Conservation (phyloP, 2,888 invertebrate genomes). For the Camptogramma bilineatum region DNA sequence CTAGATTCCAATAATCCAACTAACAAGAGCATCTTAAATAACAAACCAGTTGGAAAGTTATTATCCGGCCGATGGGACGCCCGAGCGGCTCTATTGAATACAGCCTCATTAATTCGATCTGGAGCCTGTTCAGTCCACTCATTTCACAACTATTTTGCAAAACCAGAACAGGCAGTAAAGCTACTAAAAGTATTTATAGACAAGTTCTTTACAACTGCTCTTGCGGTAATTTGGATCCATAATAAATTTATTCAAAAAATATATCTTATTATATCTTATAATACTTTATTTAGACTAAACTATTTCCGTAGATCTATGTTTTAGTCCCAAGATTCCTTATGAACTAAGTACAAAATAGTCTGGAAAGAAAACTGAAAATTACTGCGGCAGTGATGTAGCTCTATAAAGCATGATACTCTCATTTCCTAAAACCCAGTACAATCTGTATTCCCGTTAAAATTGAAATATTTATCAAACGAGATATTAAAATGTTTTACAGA, state of each 20-base stretch:
- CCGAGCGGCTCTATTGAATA: conserved; percentile 37
- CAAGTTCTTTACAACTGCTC: background rate
- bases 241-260: too few relatives aligned
- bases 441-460: conserved; percentile 49
- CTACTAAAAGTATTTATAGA: background rate
- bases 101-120: conserved; percentile 39
- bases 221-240: background rate
- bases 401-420: background rate
- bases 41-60: conserved; percentile 45
- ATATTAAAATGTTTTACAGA: conserved; percentile 79
- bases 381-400: background rate
- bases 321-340: too few relatives aligned
- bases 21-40: conserved; percentile 38
- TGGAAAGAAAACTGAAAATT: background rate
- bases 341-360: background rate
- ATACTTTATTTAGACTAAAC: too few relatives aligned
- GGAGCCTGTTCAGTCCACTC: conserved; percentile 34
- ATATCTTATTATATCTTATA: too few relatives aligned
- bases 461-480: conserved; percentile 77
- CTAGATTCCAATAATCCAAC: conserved; percentile 28
- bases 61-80: conserved; percentile 41
- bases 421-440: background rate
- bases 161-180: conserved; percentile 9
- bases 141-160: conserved; percentile 40
- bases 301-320: too few relatives aligned